These are phyloP conservation scores for Eulemur coronatus DNA, from an alignment of 2,797 vertebrate species.

Conservation along the genomic window DNA sequence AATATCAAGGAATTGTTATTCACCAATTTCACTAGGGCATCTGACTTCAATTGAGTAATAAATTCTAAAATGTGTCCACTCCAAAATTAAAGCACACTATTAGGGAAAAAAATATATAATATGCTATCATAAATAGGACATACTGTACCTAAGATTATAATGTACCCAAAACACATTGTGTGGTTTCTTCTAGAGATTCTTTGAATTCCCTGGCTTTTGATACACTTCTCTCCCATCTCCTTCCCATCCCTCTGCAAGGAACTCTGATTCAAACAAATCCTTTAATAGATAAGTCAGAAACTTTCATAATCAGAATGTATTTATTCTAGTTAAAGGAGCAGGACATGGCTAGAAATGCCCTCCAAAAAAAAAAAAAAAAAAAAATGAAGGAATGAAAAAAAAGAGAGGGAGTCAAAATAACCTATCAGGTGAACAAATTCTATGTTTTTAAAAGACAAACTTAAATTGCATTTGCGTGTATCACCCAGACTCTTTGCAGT, in stretches of 20 bases:
- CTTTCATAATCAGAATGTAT: neutral
- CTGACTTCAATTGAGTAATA: neutral
- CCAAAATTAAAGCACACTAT: neutral
- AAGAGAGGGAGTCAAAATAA: neutral
- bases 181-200: neutral
- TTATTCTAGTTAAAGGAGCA: neutral
- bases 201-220: neutral
- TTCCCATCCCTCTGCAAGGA: neutral
- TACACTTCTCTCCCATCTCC: neutral
- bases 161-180: neutral
- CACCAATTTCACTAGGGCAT: neutral
- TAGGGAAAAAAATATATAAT: neutral
- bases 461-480: neutral
- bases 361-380: neutral
- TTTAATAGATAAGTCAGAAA: neutral
- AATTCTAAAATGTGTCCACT: neutral
- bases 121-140: neutral
- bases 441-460: neutral
- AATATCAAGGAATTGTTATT: neutral
- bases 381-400: neutral
- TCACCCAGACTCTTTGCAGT: neutral
- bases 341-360: fast-evolving
- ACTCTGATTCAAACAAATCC: neutral
- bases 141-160: neutral
- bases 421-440: neutral